A percentile compares a stretch with the other conserved stretches of the same genome.
Conservation (phyloP, 2,888 invertebrate species). For the Cheilosia urbana region DNA sequence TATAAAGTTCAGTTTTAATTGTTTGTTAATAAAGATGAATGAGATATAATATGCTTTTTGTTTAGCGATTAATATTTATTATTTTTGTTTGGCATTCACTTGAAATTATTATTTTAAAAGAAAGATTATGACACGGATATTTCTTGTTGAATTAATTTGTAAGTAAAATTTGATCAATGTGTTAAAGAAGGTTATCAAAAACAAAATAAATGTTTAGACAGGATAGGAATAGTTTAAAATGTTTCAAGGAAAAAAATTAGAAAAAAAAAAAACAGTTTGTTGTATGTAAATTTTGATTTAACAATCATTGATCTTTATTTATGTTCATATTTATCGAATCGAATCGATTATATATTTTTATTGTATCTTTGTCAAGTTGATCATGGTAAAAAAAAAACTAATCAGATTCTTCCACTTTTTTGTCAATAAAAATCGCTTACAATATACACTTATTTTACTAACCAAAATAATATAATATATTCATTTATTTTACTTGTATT, state of each 20-base stretch:
- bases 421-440: slow-evolving; percentile 44
- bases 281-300: slow-evolving; percentile 72
- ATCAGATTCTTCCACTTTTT: slow-evolving; percentile 52
- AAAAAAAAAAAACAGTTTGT: slow-evolving; percentile 47
- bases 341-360: slow-evolving; percentile 48
- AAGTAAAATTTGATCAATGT: slow-evolving; percentile 45
- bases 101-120: slow-evolving; percentile 15
- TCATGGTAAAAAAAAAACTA: slow-evolving; percentile 57
- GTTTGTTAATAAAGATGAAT: slow-evolving; percentile 70
- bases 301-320: slow-evolving; percentile 75
- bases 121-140: slow-evolving; percentile 27
- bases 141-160: slow-evolving; percentile 1
- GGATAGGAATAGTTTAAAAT: slow-evolving; percentile 26
- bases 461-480: slow-evolving; percentile 26
- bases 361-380: slow-evolving; percentile 46
- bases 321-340: slow-evolving; percentile 48
- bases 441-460: slow-evolving; percentile 38
- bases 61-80: slow-evolving; percentile 47
- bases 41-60: slow-evolving; percentile 36
- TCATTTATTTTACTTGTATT: slow-evolving; percentile 13
- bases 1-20: slow-evolving; percentile 39
- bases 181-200: slow-evolving; percentile 40
- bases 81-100: slow-evolving; percentile 39
- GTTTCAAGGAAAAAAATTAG: slow-evolving; percentile 44
- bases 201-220: slow-evolving; percentile 33